Conservation (phyloP, 1,140 invertebrate genomes). For the Rhagoletis zephyria region DNA sequence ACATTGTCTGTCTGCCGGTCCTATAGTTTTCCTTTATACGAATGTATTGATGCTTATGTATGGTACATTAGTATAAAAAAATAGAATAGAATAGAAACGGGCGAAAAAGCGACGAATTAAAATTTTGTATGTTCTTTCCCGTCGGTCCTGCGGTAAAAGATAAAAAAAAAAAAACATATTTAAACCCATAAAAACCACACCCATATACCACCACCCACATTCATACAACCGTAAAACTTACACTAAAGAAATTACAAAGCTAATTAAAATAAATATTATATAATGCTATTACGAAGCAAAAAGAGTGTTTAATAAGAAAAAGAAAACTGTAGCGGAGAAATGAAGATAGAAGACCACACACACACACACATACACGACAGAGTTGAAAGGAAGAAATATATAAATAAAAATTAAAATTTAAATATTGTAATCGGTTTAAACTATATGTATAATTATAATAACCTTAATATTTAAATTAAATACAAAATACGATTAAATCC, state of each 20-base stretch:
- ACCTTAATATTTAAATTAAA: constrained; percentile 74
- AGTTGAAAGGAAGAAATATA: constrained; percentile 54
- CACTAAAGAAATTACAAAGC: constrained; percentile 49
- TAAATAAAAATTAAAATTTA: constrained; percentile 61
- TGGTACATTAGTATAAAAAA: not conserved
- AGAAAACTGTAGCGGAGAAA: constrained; percentile 22
- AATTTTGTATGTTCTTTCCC: constrained; percentile 42
- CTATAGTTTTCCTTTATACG: not conserved
- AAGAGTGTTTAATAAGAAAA: constrained; percentile 33
- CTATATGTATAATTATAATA: constrained; percentile 74
- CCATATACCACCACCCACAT: constrained; percentile 64
- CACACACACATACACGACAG: constrained; percentile 13
- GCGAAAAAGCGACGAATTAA: not conserved
- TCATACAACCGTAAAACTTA: constrained; percentile 56
- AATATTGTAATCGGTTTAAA: constrained; percentile 73
- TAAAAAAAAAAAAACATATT: constrained; percentile 2
- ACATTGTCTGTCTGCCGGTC: constrained; percentile 39
- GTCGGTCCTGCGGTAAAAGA: not conserved
- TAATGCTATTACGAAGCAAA: constrained; percentile 16
- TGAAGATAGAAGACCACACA: constrained; percentile 19
- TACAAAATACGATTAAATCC: constrained; percentile 73
- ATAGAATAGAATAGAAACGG: constrained; percentile 58
- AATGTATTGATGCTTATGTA: constrained; percentile 20
- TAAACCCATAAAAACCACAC: not conserved
- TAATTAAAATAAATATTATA: constrained; percentile 54